phyloP scores from a whole-genome alignment of 2,797 vertebrate species.

The Threskiornis aethiopicus region DNA sequence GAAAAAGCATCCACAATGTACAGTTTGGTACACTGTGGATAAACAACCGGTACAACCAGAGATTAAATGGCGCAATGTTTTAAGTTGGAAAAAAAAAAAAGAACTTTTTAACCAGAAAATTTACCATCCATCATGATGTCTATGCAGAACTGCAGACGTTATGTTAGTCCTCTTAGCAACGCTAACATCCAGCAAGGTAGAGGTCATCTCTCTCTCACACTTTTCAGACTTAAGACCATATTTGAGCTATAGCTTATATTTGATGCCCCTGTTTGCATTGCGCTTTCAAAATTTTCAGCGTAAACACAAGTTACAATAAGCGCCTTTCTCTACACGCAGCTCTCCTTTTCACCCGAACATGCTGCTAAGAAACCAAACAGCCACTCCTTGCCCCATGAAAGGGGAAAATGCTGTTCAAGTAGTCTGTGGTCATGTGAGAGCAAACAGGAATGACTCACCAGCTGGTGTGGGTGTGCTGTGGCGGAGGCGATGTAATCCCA shows the following conservation, averaged over 20 bases:
- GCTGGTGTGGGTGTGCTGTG: background rate
- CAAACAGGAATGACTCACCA: conserved; percentile 50
- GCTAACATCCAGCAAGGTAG: background rate
- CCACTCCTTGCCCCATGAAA: conserved; percentile 37
- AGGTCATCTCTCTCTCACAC: conserved; percentile 36
- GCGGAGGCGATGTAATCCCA: background rate
- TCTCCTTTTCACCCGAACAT: background rate
- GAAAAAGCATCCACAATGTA: background rate
- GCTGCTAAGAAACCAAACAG: conserved; percentile 34
- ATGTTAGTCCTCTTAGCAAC: background rate
- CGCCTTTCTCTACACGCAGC: background rate
- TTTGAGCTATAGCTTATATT: conserved; percentile 39
- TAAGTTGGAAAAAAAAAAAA: background rate
- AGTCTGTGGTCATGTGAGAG: background rate
- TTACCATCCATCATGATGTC: background rate
- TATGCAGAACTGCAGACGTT: background rate
- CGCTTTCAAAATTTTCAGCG: conserved; percentile 53
- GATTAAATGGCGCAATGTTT: background rate
- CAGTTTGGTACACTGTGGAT: background rate
- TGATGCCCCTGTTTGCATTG: conserved; percentile 53
- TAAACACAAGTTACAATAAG: conserved; percentile 63
- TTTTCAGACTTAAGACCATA: conserved; percentile 25
- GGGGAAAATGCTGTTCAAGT: background rate
- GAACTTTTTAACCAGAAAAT: background rate
- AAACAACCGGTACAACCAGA: background rate